These are phyloP conservation scores for Uria aalge DNA, from an alignment of 2,113 vertebrate species.

Conservation along the genomic window DNA sequence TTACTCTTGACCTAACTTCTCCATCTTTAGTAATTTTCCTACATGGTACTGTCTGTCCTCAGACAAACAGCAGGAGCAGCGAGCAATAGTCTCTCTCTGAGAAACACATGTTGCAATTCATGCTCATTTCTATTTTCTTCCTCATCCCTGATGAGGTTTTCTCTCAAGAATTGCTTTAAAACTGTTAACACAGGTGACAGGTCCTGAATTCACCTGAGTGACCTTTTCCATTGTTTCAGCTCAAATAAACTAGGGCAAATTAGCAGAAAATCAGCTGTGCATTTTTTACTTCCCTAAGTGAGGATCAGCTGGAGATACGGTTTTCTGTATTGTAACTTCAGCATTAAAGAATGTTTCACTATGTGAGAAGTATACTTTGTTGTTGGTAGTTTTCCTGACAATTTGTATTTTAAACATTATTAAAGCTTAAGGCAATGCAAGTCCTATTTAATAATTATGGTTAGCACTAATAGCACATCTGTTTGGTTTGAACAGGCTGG, in stretches of 20 bases:
- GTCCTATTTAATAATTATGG: background rate
- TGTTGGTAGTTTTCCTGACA: background rate
- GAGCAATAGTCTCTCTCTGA: background rate
- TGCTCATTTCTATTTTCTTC: background rate
- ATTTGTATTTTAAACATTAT: background rate
- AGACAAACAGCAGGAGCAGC: background rate
- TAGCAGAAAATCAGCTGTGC: background rate
- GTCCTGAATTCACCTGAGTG: background rate
- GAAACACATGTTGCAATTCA: background rate
- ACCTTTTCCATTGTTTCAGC: background rate
- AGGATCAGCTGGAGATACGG: background rate
- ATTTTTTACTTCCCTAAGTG: background rate
- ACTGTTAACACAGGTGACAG: background rate
- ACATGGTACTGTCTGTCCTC: background rate
- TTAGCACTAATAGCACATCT: background rate
- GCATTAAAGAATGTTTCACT: background rate
- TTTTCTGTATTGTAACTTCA: background rate
- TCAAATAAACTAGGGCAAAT: background rate
- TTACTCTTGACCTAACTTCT: background rate
- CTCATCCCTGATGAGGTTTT: background rate
- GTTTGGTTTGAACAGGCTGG: background rate
- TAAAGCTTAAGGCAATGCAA: background rate
- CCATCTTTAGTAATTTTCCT: background rate
- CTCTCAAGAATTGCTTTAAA: background rate
- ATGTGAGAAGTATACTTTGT: background rate